Conservation (phyloP, 2,797 vertebrate species). For the Cirrhinus molitorella region DNA sequence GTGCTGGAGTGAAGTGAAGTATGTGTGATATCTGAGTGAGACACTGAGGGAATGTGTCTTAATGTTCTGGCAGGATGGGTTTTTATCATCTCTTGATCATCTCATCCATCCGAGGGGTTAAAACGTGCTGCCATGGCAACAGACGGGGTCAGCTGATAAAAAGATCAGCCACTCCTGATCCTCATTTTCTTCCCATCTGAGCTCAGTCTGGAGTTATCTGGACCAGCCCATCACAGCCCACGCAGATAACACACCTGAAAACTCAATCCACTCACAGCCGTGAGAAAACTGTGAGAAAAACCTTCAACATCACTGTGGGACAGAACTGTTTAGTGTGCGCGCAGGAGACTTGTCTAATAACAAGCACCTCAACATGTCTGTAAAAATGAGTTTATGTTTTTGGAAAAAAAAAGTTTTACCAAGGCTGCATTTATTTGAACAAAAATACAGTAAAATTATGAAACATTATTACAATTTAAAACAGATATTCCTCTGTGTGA, state of each 20-base stretch:
- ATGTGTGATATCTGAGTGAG: conserved; percentile 17
- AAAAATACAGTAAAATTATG: not conserved
- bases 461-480: not conserved
- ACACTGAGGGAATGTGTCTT: conserved; percentile 41
- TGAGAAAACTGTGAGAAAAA: not conserved
- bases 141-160: conserved; percentile 91
- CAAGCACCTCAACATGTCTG: not conserved
- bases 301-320: not conserved
- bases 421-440: not conserved
- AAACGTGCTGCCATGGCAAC: conserved; percentile 88
- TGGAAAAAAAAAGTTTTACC: not conserved
- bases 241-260: conserved; percentile 90
- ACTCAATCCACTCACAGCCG: conserved; percentile 85
- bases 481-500: not conserved
- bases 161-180: conserved; percentile 88
- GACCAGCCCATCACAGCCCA: conserved; percentile 90
- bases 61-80: conserved; percentile 41
- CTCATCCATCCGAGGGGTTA: conserved; percentile 85
- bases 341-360: not conserved
- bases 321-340: not conserved
- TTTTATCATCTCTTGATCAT: conserved; percentile 75
- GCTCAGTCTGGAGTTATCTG: conserved; percentile 89
- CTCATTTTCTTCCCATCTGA: conserved; percentile 83
- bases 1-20: conserved; percentile 13
- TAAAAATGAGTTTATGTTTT: not conserved